These are phyloP conservation scores for Zaprionus tsacasi DNA, from an alignment of 1,140 invertebrate genomes.

Conservation along the genomic window DNA sequence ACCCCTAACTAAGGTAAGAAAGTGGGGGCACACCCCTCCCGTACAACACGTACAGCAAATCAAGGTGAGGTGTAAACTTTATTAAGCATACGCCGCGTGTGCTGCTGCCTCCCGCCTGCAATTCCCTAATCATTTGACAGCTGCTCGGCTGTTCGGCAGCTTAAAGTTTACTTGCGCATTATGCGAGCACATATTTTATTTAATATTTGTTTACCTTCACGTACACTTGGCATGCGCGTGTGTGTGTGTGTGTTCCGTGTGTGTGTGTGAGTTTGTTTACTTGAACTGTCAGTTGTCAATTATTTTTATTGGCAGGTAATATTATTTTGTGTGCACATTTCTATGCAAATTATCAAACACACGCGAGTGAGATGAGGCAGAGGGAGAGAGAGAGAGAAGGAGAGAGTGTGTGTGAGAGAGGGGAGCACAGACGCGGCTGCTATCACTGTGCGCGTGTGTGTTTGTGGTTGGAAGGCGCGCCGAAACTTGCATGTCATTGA, in stretches of 20 bases:
- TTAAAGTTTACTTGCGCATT: conserved; percentile 64
- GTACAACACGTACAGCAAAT: conserved; percentile 45
- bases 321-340: conserved; percentile 77
- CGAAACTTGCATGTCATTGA: conserved; percentile 79
- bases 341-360: conserved; percentile 76
- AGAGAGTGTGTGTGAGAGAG: background rate
- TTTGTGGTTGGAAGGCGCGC: conserved; percentile 38
- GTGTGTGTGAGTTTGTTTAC: conserved; percentile 59
- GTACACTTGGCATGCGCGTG: conserved; percentile 13
- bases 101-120: conserved; percentile 8
- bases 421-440: conserved; percentile 3
- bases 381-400: conserved; percentile 8
- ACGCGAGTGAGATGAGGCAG: conserved; percentile 31
- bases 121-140: conserved; percentile 73
- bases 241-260: conserved; percentile 13
- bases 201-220: conserved; percentile 61
- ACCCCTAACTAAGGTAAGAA: background rate
- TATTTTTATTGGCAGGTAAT: conserved; percentile 81
- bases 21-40: conserved; percentile 2
- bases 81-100: conserved; percentile 65
- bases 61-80: conserved; percentile 70
- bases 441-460: conserved; percentile 30
- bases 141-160: conserved; percentile 57
- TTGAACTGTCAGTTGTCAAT: conserved; percentile 79
- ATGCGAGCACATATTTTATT: conserved; percentile 61